Conservation (phyloP, 2,888 invertebrate genomes). For the Nomada hirtipes region DNA sequence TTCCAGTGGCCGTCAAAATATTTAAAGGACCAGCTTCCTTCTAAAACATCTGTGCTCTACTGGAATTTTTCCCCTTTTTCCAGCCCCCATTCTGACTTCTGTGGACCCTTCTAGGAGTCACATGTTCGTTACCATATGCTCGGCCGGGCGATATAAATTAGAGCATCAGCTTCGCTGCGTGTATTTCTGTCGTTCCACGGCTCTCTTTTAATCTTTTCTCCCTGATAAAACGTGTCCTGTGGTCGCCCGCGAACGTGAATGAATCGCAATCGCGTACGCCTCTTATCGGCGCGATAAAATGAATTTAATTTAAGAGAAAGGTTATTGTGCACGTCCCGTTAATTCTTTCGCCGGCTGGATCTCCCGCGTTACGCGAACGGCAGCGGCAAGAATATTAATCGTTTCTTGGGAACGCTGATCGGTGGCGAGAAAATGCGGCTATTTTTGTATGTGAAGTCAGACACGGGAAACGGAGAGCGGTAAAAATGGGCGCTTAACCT, state of each 20-base stretch:
- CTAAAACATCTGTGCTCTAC: slow-evolving; percentile 62
- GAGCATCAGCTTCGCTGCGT: slow-evolving; percentile 17
- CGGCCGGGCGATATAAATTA: slow-evolving; percentile 45
- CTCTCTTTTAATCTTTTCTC: slow-evolving; percentile 57
- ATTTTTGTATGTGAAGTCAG: slow-evolving; percentile 8
- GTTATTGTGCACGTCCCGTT: slow-evolving; percentile 8
- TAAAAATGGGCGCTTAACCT: neutral
- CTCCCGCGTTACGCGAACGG: neutral
- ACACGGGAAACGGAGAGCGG: neutral
- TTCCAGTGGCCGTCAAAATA: slow-evolving; percentile 62
- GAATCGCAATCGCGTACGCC: slow-evolving; percentile 46
- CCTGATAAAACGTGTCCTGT: slow-evolving; percentile 64
- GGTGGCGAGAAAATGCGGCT: slow-evolving; percentile 4
- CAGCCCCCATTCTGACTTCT: neutral
- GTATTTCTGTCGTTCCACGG: slow-evolving; percentile 43
- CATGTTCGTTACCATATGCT: slow-evolving; percentile 56
- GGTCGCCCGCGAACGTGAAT: slow-evolving; percentile 44
- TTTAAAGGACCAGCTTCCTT: slow-evolving; percentile 54
- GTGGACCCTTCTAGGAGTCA: slow-evolving; percentile 38
- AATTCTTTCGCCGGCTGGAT: neutral
- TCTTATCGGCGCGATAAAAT: slow-evolving; percentile 31
- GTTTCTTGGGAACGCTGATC: slow-evolving; percentile 5
- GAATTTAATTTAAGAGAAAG: slow-evolving; percentile 26
- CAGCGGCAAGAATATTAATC: neutral
- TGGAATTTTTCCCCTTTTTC: slow-evolving; percentile 10